These are phyloP conservation scores for Coelopa pilipes DNA, from an alignment of 2,888 invertebrate genomes.

Conservation along the genomic window DNA sequence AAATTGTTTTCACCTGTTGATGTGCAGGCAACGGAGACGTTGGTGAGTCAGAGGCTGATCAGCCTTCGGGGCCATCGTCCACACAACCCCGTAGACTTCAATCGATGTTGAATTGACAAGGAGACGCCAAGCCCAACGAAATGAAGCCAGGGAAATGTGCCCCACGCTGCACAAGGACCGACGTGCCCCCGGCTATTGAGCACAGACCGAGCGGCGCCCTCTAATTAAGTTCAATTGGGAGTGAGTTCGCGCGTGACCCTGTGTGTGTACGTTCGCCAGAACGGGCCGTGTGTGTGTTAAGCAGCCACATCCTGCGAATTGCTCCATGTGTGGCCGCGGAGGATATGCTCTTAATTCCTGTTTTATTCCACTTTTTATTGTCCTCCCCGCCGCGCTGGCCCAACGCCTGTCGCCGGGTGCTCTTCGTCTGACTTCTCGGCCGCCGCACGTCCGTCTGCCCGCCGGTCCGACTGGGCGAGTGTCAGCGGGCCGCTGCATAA, in stretches of 20 bases:
- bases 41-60: too few relatives aligned
- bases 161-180: slow-evolving; percentile 27
- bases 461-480: slow-evolving; percentile 26
- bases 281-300: not conserved
- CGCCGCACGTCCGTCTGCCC: slow-evolving; percentile 14
- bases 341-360: not conserved
- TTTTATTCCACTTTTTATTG: slow-evolving; percentile 1
- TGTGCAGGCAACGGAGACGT: too few relatives aligned
- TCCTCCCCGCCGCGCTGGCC: not conserved
- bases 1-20: too few relatives aligned
- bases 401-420: not conserved
- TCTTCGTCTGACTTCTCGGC: not conserved
- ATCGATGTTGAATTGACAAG: too few relatives aligned
- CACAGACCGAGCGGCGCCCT: slow-evolving; percentile 22
- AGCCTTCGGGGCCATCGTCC: too few relatives aligned
- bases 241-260: not conserved
- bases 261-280: too few relatives aligned
- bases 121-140: too few relatives aligned
- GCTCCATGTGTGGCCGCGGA: slow-evolving; percentile 6
- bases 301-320: slow-evolving; percentile 8
- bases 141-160: not conserved
- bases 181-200: not conserved
- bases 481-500: slow-evolving; percentile 48
- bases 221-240: slow-evolving; percentile 42
- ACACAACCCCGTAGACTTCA: too few relatives aligned